phyloP scores from a whole-genome alignment of 2,797 vertebrate species.

The Synaphobranchus kaupii region DNA sequence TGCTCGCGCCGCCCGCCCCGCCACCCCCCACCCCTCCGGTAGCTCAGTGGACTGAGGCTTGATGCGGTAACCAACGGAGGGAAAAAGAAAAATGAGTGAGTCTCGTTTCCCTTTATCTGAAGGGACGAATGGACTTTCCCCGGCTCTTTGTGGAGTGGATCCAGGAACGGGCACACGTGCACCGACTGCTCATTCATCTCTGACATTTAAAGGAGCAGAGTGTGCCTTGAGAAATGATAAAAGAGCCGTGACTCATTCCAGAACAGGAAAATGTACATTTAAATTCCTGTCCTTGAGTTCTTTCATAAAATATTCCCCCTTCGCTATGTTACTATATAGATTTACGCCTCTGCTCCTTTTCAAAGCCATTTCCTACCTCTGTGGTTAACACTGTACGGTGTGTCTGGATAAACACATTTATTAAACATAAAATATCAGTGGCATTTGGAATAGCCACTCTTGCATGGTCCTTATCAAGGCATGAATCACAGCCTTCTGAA shows the following conservation, averaged over 20 bases:
- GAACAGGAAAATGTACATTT: slow-evolving; percentile 10
- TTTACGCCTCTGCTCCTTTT: slow-evolving; percentile 14
- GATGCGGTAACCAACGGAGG: not conserved
- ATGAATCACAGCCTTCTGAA: slow-evolving; percentile 22
- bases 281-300: slow-evolving; percentile 13
- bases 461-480: slow-evolving; percentile 10
- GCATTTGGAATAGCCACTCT: slow-evolving; percentile 28
- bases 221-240: slow-evolving; percentile 30
- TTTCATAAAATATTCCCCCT: slow-evolving; percentile 27
- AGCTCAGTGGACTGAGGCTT: not conserved
- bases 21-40: not conserved
- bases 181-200: slow-evolving; percentile 22
- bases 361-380: slow-evolving; percentile 24
- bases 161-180: not conserved
- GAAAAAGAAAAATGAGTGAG: not conserved
- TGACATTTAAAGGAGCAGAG: slow-evolving; percentile 31
- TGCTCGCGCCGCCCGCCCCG: not conserved
- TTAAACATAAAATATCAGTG: slow-evolving; percentile 24
- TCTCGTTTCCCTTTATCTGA: not conserved
- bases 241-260: slow-evolving; percentile 24
- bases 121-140: not conserved
- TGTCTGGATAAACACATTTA: slow-evolving; percentile 26
- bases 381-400: slow-evolving; percentile 15
- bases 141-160: slow-evolving; percentile 4
- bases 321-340: slow-evolving; percentile 1